Evolutionary conservation across 2,797 vertebrate species (phyloP).

Genomic region (Scolopax rusticola): DNA sequence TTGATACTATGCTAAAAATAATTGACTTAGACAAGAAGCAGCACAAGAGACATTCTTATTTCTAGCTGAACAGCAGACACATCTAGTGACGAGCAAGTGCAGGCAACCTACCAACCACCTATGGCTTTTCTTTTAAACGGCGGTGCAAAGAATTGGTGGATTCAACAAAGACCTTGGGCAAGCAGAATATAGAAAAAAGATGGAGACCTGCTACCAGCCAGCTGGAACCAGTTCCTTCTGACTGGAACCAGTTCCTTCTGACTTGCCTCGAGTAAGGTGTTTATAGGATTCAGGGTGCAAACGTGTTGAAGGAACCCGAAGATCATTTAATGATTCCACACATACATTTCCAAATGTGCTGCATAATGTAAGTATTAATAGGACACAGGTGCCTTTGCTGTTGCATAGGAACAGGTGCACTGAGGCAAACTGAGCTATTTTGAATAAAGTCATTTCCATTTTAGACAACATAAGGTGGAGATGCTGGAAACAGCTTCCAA

Average conservation of each 20-base stretch:
- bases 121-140: background rate
- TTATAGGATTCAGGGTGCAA: slow-evolving; percentile 37
- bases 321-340: slow-evolving; percentile 39
- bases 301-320: slow-evolving; percentile 2
- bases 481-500: background rate
- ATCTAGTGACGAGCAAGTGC: background rate
- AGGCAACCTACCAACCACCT: background rate
- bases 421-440: slow-evolving; percentile 35
- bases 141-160: background rate
- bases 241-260: too few relatives aligned
- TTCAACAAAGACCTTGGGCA: background rate
- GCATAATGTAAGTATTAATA: slow-evolving; percentile 65
- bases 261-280: background rate
- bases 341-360: slow-evolving; percentile 46
- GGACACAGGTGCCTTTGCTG: slow-evolving; percentile 48
- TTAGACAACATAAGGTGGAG: slow-evolving; percentile 19
- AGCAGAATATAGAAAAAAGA: background rate
- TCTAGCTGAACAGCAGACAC: background rate
- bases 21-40: background rate
- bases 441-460: slow-evolving; percentile 54
- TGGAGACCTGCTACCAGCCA: background rate
- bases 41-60: background rate
- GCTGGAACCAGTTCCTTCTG: background rate
- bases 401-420: slow-evolving; percentile 43
- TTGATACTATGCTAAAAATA: background rate